Conservation (phyloP, 2,113 vertebrate species). For the Alethe diademata region DNA sequence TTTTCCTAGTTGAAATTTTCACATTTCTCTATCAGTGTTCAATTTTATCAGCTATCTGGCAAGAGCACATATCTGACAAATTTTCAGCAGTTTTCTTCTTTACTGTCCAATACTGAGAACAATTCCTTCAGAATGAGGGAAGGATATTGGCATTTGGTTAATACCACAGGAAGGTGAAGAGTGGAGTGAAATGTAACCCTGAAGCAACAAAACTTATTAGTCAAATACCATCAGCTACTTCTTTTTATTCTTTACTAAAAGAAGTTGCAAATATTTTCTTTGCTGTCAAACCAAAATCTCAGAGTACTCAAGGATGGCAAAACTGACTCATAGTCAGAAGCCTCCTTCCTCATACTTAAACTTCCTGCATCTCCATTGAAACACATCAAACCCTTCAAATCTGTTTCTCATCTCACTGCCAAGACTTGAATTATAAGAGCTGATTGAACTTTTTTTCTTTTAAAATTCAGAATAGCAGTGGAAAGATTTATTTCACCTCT, state of each 20-base stretch:
- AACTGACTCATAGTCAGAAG: not conserved
- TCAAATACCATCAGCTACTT: not conserved
- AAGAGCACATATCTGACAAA: not conserved
- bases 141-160: not conserved
- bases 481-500: constrained; percentile 20
- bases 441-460: not conserved
- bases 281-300: not conserved
- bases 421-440: not conserved
- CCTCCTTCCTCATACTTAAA: not conserved
- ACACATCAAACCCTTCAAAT: not conserved
- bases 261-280: not conserved
- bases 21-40: not conserved
- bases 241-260: not conserved
- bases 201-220: not conserved
- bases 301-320: not conserved
- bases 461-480: not conserved
- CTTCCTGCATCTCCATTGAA: not conserved
- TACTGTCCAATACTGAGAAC: not conserved
- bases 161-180: not conserved
- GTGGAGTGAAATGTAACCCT: not conserved
- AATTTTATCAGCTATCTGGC: not conserved
- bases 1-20: not conserved
- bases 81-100: not conserved
- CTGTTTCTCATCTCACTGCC: not conserved
- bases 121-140: not conserved